Base-by-base conservation (phyloP, 2,113 vertebrate genomes). In the Eonycteris spelaea region DNA sequence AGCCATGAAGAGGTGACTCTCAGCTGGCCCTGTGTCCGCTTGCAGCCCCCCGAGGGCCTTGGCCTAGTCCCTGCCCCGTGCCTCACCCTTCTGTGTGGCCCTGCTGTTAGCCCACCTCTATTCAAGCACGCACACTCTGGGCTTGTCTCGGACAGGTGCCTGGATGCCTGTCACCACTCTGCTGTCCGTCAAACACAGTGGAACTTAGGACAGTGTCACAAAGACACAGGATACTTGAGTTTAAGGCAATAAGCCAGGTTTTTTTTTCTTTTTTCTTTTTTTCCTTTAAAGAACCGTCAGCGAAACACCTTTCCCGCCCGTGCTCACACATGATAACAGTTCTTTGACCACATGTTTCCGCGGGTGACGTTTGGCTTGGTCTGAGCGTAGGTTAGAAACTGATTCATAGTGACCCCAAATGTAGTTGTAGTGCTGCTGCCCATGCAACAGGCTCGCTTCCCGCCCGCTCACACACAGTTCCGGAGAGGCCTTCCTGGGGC, bases 361-460 rank as follows among this genome's bases (percentile, higher is more conserved):
- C 19, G 19, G 80, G 55, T 55, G 40, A 63, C 38, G 18, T 53
- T 75, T 57, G 73, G 35, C 45, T 80, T 83, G 15, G 2, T 43
- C 15, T 53, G 30, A 84, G 33, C 61, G 57, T 61, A 61, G 26
- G 45, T 13, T 40, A 78, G 71, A 84, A 82, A 5, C 28, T 70
- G 78, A 35, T 11, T 65, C 22, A 22, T n/a, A 28, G 7, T 19
- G 45, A 51, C 14, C 6, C 1, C 30, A 24, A 53, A 21, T n/a
- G n/a, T n/a, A n/a, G n/a, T 30, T n/a, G 48, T 3, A 16, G 10
- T 59, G 38, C 63, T 21, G 16, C 28, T 63, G 6, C 78, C 63
- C 18, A 28, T 0, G 28, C 9, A 33, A 0, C 26, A 4, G 0
- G 30, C 57, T 75, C 28, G n/a, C 48, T 35, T n/a, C 16, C 57